Base-by-base conservation (phyloP, 2,113 vertebrate genomes). In the Mesoclemmys tuberculata region DNA sequence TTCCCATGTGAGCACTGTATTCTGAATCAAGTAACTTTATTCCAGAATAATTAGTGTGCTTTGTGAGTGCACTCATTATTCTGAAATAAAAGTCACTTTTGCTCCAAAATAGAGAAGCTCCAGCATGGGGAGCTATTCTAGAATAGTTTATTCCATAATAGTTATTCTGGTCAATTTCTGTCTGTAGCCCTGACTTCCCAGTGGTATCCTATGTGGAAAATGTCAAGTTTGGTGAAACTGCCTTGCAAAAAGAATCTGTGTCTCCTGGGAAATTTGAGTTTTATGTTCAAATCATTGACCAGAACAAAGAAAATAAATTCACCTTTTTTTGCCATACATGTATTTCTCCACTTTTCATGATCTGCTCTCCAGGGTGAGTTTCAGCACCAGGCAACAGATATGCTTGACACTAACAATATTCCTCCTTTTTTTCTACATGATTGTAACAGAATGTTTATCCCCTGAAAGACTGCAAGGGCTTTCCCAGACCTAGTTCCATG, bases 251-350 rank as follows among this genome's bases (percentile, higher is more conserved):
- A 58, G 26, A 89, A 24, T 2, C 5, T 38, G 95, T 26, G 4
- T 90, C 31, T 88, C n/a, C 56, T 0, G 0, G 75, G 44, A 12
- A 1, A 0, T 1, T 0, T 0, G 22, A 8, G 55, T 14, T 5
- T 0, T 80, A 55, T 84, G 52, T 80, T 71, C 27, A 18, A 22
- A 29, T 75, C n/a, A 2, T 26, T 80, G 56, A 31, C 68, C 74
- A 54, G 58, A 85, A 38, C 5, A 35, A 38, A 3, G 46, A 52
- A 49, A 74, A 81, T 41, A 38, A 56, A 51, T 41, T 54, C 1
- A 1, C 11, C 35, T 21, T 58, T 81, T 81, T 4, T 0, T 14
- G 54, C 7, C 18, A 0, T 14, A 9, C 1, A 0, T 44, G 68
- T 52, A 3, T 56, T 55, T 52, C 68, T 38, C 16, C 49, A 0